Conservation (phyloP, 2,113 vertebrate species). For the Pterocles gutturalis region DNA sequence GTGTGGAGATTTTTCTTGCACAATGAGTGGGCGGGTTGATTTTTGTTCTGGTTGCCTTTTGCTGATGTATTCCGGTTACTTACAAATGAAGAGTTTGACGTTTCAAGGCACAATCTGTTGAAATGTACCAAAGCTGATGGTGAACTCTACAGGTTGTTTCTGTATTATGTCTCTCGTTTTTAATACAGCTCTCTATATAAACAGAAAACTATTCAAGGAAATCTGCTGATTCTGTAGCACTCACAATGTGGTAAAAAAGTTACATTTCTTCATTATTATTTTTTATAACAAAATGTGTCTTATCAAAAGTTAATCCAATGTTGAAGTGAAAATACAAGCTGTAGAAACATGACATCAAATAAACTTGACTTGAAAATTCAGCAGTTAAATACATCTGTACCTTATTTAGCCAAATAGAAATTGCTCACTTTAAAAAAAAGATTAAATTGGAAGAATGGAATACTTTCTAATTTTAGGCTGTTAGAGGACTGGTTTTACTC, state of each 20-base stretch:
- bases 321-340: not conserved
- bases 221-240: not conserved
- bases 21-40: not conserved
- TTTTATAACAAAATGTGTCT: not conserved
- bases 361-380: not conserved
- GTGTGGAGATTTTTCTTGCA: not conserved
- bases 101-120: not conserved
- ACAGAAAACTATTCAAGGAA: not conserved
- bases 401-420: not conserved
- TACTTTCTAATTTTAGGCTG: not conserved
- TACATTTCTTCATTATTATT: not conserved
- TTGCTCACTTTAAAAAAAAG: not conserved
- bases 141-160: not conserved
- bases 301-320: not conserved
- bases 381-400: not conserved
- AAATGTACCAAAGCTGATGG: not conserved
- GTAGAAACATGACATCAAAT: not conserved
- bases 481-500: not conserved
- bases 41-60: not conserved
- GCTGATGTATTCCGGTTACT: not conserved
- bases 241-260: not conserved
- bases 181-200: not conserved
- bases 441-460: not conserved
- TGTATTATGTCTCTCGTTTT: not conserved
- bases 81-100: not conserved